A percentile compares a stretch with the other conserved stretches of the same genome.
phyloP scores from a whole-genome alignment of 2,113 vertebrate species.

The Pluvialis apricaria region DNA sequence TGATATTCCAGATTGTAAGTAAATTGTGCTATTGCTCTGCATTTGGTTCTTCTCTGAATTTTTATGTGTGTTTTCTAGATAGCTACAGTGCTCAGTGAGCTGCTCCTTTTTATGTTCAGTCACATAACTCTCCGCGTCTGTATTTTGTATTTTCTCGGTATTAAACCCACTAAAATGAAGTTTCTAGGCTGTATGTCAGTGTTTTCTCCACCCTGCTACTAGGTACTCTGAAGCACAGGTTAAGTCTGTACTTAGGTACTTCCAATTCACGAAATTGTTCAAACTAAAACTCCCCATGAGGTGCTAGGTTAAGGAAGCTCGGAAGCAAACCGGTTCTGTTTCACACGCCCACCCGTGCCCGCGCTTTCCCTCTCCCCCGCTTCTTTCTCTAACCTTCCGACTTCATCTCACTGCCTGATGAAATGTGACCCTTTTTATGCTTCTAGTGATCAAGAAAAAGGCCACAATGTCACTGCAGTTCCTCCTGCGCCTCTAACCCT shows the following conservation, averaged over 20 bases:
- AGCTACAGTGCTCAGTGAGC: constrained; percentile 67
- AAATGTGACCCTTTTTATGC: background rate
- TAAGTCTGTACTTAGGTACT: constrained; percentile 31
- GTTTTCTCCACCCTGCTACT: constrained; percentile 11
- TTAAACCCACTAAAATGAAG: constrained; percentile 25
- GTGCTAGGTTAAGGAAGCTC: constrained; percentile 8
- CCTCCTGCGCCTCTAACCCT: background rate
- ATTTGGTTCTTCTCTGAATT: constrained; percentile 68
- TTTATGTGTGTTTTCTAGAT: constrained; percentile 72
- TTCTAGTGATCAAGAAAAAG: background rate
- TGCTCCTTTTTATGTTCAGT: constrained; percentile 62
- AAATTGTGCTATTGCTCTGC: constrained; percentile 77
- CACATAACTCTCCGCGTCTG: constrained; percentile 35
- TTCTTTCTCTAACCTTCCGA: background rate
- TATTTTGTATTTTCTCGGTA: constrained; percentile 53
- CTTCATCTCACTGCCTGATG: background rate
- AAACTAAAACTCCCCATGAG: constrained; percentile 1
- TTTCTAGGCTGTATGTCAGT: constrained; percentile 22
- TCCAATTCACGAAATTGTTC: constrained; percentile 39
- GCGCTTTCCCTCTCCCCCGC: background rate
- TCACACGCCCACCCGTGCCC: fast-evolving
- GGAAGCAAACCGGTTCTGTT: background rate
- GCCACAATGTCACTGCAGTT: background rate
- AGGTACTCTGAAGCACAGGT: constrained; percentile 26
- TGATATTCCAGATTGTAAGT: constrained; percentile 82